Evolutionary conservation across 64 coral and sea anemone species (phyloP).

Genomic region (Montipora capricornis): DNA sequence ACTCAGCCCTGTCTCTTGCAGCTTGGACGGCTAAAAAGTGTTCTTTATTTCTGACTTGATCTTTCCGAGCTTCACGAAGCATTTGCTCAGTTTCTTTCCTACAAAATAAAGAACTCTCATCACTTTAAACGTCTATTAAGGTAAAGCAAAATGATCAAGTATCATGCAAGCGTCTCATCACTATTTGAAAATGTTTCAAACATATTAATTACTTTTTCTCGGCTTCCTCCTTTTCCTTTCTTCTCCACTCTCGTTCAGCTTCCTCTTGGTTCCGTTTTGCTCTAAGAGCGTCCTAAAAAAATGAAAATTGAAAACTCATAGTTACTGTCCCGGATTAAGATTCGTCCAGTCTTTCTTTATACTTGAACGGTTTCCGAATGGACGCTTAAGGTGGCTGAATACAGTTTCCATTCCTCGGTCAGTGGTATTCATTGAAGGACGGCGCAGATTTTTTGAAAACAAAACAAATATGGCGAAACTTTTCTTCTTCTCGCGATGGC

Average conservation of each 20-base stretch:
- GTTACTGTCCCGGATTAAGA: too few species aligned
- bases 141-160: not conserved
- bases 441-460: too few species aligned
- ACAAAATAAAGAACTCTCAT: not conserved
- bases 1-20: constrained; percentile 94
- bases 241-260: constrained; percentile 96
- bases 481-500: too few species aligned
- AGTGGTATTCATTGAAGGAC: too few species aligned
- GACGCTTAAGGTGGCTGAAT: too few species aligned
- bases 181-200: not conserved
- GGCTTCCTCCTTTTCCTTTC: constrained; percentile 91
- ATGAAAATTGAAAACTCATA: not conserved
- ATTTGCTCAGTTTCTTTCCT: constrained; percentile 90
- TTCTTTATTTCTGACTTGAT: constrained; percentile 93
- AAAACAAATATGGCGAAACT: too few species aligned
- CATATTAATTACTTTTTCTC: constrained; percentile 75
- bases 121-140: not conserved
- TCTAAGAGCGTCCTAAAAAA: constrained; percentile 85
- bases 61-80: constrained; percentile 84
- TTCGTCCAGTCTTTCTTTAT: too few species aligned
- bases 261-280: constrained; percentile 98
- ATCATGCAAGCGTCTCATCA: too few species aligned
- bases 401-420: too few species aligned
- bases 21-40: constrained; percentile 98
- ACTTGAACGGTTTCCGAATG: too few species aligned